Conservation (phyloP, 2,797 vertebrate species). For the Leuciscus waleckii region DNA sequence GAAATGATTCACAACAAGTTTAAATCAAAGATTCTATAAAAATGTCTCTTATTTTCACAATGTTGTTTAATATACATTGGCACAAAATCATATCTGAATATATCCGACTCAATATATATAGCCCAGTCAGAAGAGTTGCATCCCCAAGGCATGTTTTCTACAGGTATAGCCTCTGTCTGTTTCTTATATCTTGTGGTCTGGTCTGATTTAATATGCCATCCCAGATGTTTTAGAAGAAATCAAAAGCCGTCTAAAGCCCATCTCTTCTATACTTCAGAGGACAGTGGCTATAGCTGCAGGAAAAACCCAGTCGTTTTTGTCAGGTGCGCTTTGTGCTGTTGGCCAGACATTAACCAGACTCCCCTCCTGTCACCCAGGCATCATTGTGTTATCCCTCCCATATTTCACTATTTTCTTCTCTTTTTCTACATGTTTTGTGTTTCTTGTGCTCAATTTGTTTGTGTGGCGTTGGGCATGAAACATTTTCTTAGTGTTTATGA, state of each 20-base stretch:
- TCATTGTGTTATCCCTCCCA: not conserved
- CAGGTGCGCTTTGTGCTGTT: conserved; percentile 45
- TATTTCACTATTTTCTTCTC: not conserved
- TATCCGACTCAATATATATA: not conserved
- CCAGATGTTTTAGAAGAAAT: conserved; percentile 57
- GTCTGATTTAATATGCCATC: conserved; percentile 39
- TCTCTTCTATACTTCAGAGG: conserved; percentile 53
- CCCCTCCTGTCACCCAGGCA: not conserved
- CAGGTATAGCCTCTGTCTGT: conserved; percentile 39
- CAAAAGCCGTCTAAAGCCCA: conserved; percentile 53
- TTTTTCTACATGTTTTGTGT: not conserved
- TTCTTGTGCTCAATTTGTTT: not conserved
- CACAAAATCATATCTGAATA: not conserved
- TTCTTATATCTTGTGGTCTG: not conserved
- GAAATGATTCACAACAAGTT: not conserved
- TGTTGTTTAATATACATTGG: not conserved
- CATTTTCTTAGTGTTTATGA: not conserved
- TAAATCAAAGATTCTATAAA: not conserved
- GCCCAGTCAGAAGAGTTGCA: not conserved
- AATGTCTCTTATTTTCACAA: not conserved
- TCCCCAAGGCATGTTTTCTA: conserved; percentile 1
- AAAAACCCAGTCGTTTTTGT: conserved; percentile 53
- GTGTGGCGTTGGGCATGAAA: not conserved
- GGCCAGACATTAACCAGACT: not conserved
- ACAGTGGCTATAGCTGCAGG: conserved; percentile 58